These are phyloP conservation scores for Leptinotarsa haldemani DNA, from an alignment of 2,888 invertebrate genomes.

Conservation along the genomic window DNA sequence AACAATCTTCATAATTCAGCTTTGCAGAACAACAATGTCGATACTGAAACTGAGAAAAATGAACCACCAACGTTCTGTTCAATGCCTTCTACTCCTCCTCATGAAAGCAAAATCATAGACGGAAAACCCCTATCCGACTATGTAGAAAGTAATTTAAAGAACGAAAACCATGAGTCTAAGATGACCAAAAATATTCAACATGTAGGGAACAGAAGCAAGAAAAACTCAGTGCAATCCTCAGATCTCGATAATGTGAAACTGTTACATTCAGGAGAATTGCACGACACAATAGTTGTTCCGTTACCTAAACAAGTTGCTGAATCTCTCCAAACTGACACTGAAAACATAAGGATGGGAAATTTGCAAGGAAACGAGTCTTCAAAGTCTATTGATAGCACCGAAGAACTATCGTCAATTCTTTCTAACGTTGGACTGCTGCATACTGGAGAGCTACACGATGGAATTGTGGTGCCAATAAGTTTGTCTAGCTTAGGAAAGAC, in stretches of 20 bases:
- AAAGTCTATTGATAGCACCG: not conserved
- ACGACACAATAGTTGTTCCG: slow-evolving; percentile 63
- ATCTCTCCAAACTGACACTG: slow-evolving; percentile 23
- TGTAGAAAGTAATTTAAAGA: slow-evolving; percentile 19
- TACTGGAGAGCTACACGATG: slow-evolving; percentile 71
- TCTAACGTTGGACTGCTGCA: slow-evolving; percentile 60
- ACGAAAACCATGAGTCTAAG: not conserved
- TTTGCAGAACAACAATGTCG: not conserved
- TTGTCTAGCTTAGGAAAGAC: not conserved
- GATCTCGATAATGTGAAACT: slow-evolving; percentile 18
- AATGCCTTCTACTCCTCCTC: slow-evolving; percentile 16
- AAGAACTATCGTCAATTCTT: slow-evolving; percentile 22
- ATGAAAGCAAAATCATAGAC: slow-evolving; percentile 31
- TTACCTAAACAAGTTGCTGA: slow-evolving; percentile 32
- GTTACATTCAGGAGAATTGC: slow-evolving; percentile 66
- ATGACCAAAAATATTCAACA: not conserved
- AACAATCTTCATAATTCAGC: too few species aligned
- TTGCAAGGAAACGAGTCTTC: slow-evolving; percentile 1
- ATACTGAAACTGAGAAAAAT: slow-evolving; percentile 17
- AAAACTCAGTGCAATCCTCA: not conserved
- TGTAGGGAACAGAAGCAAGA: too few species aligned
- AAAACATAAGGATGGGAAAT: slow-evolving; percentile 3
- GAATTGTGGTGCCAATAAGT: slow-evolving; percentile 54
- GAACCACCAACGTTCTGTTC: slow-evolving; percentile 31
- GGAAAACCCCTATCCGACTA: slow-evolving; percentile 33